Evolutionary conservation across 2,888 invertebrate genomes (phyloP).

Genomic region (Eupeodes latifasciatus): DNA sequence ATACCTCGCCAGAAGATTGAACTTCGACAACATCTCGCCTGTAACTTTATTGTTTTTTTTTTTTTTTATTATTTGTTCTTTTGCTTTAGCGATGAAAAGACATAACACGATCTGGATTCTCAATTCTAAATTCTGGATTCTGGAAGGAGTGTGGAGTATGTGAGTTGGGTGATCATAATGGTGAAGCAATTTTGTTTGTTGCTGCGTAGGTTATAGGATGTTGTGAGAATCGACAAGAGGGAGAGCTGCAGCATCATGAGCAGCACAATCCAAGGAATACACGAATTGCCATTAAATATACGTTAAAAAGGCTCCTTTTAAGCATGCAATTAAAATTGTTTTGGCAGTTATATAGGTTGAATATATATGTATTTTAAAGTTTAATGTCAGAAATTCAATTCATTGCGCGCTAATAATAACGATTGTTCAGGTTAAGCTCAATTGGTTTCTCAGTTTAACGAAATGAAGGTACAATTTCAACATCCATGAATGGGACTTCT

Average conservation of each 20-base stretch:
- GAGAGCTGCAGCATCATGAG: conserved; percentile 51
- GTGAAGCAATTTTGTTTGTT: conserved; percentile 62
- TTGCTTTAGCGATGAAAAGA: conserved; percentile 33
- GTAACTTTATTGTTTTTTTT: conserved; percentile 53
- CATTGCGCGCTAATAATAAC: conserved; percentile 24
- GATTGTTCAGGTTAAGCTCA: conserved; percentile 10
- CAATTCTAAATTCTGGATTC: conserved; percentile 22
- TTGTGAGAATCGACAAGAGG: conserved; percentile 33
- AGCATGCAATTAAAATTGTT: conserved; percentile 73
- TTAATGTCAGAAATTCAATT: conserved; percentile 56
- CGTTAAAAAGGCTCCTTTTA: conserved; percentile 47
- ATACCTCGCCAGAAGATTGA: conserved; percentile 17
- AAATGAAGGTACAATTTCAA: neutral
- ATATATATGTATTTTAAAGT: neutral
- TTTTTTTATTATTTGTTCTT: conserved; percentile 14
- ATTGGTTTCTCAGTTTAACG: neutral
- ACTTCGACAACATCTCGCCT: conserved; percentile 23
- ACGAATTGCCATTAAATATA: conserved; percentile 66
- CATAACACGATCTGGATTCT: conserved; percentile 31
- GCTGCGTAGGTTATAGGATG: conserved; percentile 16
- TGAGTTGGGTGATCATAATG: conserved; percentile 49
- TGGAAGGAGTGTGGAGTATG: conserved; percentile 31
- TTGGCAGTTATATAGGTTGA: conserved; percentile 21
- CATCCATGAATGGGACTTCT: neutral
- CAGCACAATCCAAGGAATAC: conserved; percentile 61